These are phyloP conservation scores for Polypterus senegalus DNA, from an alignment of 2,113 vertebrate species.

Conservation along the genomic window DNA sequence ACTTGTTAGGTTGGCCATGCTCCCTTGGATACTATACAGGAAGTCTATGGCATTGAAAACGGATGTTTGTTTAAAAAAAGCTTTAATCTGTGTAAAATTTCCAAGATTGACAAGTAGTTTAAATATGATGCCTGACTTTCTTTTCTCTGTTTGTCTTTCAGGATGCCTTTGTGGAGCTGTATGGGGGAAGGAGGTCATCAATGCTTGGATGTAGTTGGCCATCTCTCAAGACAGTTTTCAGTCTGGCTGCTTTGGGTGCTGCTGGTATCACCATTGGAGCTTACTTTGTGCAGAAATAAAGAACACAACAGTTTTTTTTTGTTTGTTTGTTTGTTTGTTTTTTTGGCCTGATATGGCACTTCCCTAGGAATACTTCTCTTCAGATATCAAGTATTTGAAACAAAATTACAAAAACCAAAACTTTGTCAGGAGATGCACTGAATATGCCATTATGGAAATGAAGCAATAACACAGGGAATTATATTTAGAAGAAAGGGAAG, in stretches of 20 bases:
- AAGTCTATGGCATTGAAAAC: too few relatives aligned
- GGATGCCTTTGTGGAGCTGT: constrained; percentile 94
- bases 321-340: not conserved
- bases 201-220: constrained; percentile 83
- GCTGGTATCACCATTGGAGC: constrained; percentile 90
- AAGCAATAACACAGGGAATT: not conserved
- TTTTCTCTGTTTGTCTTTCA: constrained; percentile 28
- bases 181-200: constrained; percentile 68
- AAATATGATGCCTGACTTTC: not conserved
- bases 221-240: constrained; percentile 84
- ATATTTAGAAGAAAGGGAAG: not conserved
- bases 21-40: too few relatives aligned
- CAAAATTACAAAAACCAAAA: constrained; percentile 25
- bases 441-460: not conserved
- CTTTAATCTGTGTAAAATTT: too few relatives aligned
- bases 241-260: constrained; percentile 82
- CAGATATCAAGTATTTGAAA: constrained; percentile 20
- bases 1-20: too few relatives aligned
- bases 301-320: constrained; percentile 9
- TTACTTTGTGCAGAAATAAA: constrained; percentile 91
- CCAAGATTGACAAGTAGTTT: too few relatives aligned
- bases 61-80: too few relatives aligned
- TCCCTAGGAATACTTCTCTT: constrained; percentile 5
- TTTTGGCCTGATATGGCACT: not conserved
- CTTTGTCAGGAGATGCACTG: constrained; percentile 25